Evolutionary conservation across 2,797 vertebrate species (phyloP).

Genomic region (Peromyscus eremicus): DNA sequence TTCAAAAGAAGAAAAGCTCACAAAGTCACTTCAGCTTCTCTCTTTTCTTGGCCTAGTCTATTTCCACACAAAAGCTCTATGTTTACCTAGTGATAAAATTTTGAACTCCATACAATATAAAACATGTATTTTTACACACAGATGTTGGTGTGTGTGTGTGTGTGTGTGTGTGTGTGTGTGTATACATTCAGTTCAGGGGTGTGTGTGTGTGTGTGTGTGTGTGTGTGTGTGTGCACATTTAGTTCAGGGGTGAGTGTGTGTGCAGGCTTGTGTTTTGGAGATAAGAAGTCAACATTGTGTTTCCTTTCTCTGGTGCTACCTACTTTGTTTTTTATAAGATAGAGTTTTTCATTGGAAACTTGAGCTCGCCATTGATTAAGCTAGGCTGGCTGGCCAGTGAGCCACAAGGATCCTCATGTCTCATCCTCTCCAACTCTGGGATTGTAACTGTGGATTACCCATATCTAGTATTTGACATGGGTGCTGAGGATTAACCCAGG

Average conservation of each 20-base stretch:
- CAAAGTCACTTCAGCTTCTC: background rate
- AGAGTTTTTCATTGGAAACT: background rate
- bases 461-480: background rate
- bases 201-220: background rate
- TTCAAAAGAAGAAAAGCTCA: background rate
- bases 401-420: background rate
- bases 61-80: background rate
- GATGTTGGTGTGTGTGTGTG: background rate
- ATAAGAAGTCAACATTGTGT: background rate
- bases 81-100: background rate
- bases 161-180: background rate
- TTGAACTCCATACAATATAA: background rate
- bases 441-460: background rate
- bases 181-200: background rate
- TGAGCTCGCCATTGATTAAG: background rate
- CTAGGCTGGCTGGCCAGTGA: background rate
- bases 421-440: background rate
- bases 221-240: background rate
- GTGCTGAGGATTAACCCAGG: background rate
- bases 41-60: background rate
- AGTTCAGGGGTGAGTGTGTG: background rate
- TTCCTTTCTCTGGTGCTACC: background rate
- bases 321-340: background rate
- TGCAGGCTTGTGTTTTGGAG: background rate
- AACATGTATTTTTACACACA: background rate